Conservation (phyloP, 2,888 invertebrate species). For the Neoascia interrupta region DNA sequence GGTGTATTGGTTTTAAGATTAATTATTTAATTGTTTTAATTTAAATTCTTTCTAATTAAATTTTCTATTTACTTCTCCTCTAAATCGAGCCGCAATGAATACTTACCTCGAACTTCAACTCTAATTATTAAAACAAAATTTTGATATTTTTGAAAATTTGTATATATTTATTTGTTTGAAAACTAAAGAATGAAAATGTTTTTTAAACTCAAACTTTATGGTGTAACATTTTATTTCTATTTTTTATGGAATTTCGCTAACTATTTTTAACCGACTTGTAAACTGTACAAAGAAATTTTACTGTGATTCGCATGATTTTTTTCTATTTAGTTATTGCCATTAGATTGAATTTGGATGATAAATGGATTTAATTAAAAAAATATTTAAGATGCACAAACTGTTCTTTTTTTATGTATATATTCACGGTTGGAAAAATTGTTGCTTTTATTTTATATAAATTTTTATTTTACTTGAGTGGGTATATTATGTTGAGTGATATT, state of each 20-base stretch:
- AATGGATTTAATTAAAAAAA: neutral
- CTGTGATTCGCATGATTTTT: neutral
- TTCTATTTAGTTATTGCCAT: conserved; percentile 23
- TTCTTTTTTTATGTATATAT: conserved; percentile 5
- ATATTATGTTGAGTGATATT: conserved; percentile 56
- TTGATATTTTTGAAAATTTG: conserved; percentile 65
- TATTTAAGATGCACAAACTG: neutral
- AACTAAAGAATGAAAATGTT: conserved; percentile 9
- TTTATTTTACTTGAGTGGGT: conserved; percentile 15
- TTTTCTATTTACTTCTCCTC: no score
- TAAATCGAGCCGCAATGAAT: no score
- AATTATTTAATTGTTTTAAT: no score
- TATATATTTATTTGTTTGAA: conserved; percentile 59
- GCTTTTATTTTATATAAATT: neutral
- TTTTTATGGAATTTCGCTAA: conserved; percentile 46
- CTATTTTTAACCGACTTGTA: conserved; percentile 42
- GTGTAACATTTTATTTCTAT: conserved; percentile 35
- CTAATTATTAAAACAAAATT: neutral
- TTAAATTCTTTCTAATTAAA: no score
- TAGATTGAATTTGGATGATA: conserved; percentile 14
- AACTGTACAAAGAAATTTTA: conserved; percentile 49
- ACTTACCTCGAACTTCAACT: no score
- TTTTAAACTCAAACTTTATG: conserved; percentile 29
- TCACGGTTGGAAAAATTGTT: conserved; percentile 2
- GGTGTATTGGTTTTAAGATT: no score